Percentiles rank a stretch among this genome's conserved stretches.
Conservation (phyloP, 2,888 invertebrate species). For the Pteria penguin region DNA sequence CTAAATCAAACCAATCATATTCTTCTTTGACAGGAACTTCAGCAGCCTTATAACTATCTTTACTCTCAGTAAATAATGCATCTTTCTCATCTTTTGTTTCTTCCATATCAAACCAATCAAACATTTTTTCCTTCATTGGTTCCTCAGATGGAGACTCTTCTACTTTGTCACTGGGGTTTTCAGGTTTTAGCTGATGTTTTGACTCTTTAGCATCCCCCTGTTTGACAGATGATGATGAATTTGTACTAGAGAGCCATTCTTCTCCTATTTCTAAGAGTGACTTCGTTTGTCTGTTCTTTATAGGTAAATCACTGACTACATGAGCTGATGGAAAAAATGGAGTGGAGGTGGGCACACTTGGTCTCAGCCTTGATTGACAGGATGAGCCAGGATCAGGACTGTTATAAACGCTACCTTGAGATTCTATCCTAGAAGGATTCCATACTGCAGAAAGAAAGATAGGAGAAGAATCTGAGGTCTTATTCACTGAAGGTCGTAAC, state of each 20-base stretch:
- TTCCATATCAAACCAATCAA: not conserved
- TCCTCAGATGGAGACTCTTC: not conserved
- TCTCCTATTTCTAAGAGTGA: not conserved
- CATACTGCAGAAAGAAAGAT: not conserved
- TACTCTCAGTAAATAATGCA: not conserved
- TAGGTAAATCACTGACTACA: not conserved
- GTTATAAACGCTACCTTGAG: not conserved
- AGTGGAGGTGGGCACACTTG: not conserved
- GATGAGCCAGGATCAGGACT: not conserved
- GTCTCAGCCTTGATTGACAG: not conserved
- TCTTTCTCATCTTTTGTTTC: not conserved
- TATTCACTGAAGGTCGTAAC: no score
- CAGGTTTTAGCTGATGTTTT: not conserved
- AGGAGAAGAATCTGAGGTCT: not conserved
- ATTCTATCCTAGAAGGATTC: not conserved
- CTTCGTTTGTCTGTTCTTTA: not conserved
- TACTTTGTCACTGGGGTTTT: not conserved
- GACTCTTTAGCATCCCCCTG: not conserved
- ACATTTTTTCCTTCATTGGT: not conserved
- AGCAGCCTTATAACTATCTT: not conserved
- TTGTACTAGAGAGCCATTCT: not conserved
- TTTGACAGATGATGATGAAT: not conserved
- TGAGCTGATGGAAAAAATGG: not conserved
- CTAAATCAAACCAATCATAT: not conserved
- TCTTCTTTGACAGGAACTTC: not conserved